These are phyloP conservation scores for Choloepus didactylus DNA, from an alignment of 2,797 vertebrate species.

Conservation along the genomic window DNA sequence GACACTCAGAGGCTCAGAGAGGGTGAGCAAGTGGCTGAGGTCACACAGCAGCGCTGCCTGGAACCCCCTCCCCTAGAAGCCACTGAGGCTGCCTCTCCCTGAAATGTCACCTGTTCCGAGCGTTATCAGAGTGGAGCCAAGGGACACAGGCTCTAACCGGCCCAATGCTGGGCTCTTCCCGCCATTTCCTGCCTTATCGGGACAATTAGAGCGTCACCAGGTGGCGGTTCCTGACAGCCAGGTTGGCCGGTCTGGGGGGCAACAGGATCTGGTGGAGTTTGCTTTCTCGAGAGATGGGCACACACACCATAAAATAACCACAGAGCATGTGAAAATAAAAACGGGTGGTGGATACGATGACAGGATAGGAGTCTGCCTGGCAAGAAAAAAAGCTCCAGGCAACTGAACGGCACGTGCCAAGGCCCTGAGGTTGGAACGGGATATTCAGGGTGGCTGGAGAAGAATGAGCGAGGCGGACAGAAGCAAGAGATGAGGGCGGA, in stretches of 20 bases:
- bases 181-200: background rate
- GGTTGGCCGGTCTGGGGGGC: background rate
- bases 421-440: background rate
- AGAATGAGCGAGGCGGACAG: background rate
- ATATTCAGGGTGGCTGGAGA: background rate
- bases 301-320: no score
- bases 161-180: background rate
- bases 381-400: background rate
- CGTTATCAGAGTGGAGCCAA: background rate
- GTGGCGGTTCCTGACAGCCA: background rate
- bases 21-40: fast-evolving
- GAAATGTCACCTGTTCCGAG: background rate
- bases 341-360: background rate
- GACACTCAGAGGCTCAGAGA: background rate
- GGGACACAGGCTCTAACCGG: background rate
- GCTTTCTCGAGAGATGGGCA: background rate
- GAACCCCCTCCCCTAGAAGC: background rate
- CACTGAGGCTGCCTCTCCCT: background rate
- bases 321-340: no score
- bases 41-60: background rate
- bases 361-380: background rate
- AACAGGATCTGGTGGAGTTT: background rate
- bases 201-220: background rate
- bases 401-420: background rate
- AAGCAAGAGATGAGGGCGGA: background rate